These are phyloP conservation scores for Gopherus flavomarginatus DNA, from an alignment of 2,113 vertebrate genomes.

Conservation along the genomic window DNA sequence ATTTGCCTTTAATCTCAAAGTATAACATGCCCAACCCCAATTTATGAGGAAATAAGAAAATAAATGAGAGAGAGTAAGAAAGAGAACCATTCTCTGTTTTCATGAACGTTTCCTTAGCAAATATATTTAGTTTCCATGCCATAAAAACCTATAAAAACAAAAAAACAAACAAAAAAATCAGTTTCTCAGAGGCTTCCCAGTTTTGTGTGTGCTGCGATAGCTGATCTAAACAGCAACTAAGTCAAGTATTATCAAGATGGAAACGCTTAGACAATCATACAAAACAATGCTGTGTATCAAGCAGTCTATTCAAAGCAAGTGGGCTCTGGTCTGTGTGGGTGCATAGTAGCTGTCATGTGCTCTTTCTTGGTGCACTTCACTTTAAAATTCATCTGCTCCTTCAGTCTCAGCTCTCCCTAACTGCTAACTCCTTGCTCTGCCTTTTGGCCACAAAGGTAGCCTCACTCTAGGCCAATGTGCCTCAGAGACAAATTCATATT, in stretches of 20 bases:
- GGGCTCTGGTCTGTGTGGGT: accelerated
- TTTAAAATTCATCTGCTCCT: background rate
- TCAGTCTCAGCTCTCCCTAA: background rate
- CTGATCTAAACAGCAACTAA: background rate
- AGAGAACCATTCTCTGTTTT: background rate
- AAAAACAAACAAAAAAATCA: background rate
- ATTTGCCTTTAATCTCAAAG: background rate
- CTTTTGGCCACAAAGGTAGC: background rate
- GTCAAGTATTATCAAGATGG: background rate
- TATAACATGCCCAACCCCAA: background rate
- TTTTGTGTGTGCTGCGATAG: background rate
- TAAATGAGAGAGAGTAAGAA: background rate
- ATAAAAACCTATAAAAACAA: background rate
- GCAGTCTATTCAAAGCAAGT: background rate
- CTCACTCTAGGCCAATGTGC: background rate
- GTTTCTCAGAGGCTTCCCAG: background rate
- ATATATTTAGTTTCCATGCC: background rate
- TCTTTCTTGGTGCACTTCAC: background rate
- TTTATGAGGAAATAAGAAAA: background rate
- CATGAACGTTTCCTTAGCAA: background rate
- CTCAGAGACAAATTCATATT: background rate
- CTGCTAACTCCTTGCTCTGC: background rate
- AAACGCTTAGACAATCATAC: background rate
- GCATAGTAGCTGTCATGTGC: background rate
- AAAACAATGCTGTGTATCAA: background rate